phyloP scores from a whole-genome alignment of 2,113 vertebrate species.

The Atrichornis clamosus region DNA sequence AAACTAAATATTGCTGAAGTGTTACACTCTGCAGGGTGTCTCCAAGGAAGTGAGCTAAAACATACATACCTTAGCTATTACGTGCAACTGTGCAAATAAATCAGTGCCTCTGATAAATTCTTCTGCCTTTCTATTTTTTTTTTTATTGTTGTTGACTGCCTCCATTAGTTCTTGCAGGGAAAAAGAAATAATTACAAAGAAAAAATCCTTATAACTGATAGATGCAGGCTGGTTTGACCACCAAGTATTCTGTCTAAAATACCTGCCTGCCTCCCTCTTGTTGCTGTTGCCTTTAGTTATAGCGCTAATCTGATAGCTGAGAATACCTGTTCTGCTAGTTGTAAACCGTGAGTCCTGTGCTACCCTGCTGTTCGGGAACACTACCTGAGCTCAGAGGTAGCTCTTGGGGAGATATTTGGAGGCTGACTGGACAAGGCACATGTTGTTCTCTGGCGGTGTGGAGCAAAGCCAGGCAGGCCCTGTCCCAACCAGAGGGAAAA shows the following conservation, averaged over 20 bases:
- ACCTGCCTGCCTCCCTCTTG: not conserved
- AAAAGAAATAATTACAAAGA: not conserved
- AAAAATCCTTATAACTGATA: not conserved
- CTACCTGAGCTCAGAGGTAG: not conserved
- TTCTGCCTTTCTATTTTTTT: not conserved
- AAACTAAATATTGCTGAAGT: not conserved
- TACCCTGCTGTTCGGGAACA: not conserved
- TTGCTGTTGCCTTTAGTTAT: not conserved
- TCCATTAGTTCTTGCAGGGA: not conserved
- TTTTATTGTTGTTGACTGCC: not conserved
- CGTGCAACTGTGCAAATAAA: not conserved
- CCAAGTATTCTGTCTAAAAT: not conserved
- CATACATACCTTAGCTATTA: not conserved
- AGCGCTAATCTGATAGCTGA: not conserved
- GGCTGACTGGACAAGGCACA: not conserved
- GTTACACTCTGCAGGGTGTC: not conserved
- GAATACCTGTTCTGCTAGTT: conserved; percentile 2
- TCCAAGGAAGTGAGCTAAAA: not conserved
- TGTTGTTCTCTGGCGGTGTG: not conserved
- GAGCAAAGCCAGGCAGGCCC: not conserved
- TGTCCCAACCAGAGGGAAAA: not conserved
- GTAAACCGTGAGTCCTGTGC: not conserved
- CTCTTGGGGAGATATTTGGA: not conserved
- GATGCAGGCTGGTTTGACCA: not conserved
- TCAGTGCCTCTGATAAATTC: not conserved